Base-by-base conservation (phyloP, 2,113 vertebrate genomes). In the Caretta caretta region DNA sequence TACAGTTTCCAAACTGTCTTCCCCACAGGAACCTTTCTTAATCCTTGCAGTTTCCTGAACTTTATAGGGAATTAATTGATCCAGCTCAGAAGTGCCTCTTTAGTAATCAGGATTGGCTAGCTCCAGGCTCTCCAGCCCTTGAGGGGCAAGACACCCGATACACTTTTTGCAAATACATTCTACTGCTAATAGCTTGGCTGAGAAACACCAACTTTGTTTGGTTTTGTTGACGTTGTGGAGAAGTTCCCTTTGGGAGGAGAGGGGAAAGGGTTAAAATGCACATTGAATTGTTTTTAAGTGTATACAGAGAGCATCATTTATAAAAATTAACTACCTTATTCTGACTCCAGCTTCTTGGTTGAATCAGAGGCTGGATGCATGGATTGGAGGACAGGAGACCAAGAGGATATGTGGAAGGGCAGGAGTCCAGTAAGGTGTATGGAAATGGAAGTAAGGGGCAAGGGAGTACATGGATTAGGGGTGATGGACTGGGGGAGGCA, bases 291-390 rank as follows among this genome's bases (percentile, higher is more conserved):
- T 75, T 94, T 76, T 0, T 0, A 72, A 92, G 51, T 78, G 51
- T 38, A 86, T 8, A 35, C 31, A 29, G 75, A 65, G 46, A 22
- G 50, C 3, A 53, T 10, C 2, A 6, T 42, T 10, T 31, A 59
- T 87, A 13, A 35, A 35, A 49, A 51, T 8, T 2, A 86, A 46
- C 83, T 35, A 0, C 8, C 0, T 0, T 51, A 29, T 53, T 53
- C 79, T 51, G 79, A n/a, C 50, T 51, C 79, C 51, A 51, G 79
- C 79, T 80, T 31, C 49, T 80, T 35, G 79, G 29, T 19, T 51
- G 17, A 76, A 25, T 62, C 79, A 1, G 2, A 76, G 57, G 31
- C 19, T 84, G 72, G 2, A 10, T n/a, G 69, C 19, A 38, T 42
- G n/a, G n/a, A 75, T 42, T 38, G n/a, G 62, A 35, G 62, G 62